A percentile compares a stretch with the other conserved stretches of the same genome.
Conservation (phyloP, 2,797 vertebrate genomes). For the Xyrichtys novacula region DNA sequence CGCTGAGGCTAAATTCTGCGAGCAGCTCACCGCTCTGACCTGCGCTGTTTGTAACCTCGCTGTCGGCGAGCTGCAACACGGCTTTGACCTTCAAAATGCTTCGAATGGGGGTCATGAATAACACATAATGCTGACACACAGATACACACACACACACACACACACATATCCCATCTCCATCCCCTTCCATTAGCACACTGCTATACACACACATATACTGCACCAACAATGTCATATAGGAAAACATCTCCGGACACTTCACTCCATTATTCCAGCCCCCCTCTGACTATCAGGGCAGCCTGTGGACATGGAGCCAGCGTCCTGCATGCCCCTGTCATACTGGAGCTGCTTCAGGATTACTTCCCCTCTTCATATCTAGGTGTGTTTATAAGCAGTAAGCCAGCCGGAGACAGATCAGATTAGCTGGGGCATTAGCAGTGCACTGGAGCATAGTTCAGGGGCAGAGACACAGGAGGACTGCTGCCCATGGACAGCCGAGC, state of each 20-base stretch:
- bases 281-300: conserved; percentile 31
- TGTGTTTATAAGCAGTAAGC: conserved; percentile 69
- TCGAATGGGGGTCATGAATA: conserved; percentile 66
- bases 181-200: conserved; percentile 45
- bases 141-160: conserved; percentile 25
- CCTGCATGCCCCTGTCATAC: conserved; percentile 39
- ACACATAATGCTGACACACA: conserved; percentile 59
- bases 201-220: conserved; percentile 6
- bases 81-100: conserved; percentile 64
- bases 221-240: conserved; percentile 45
- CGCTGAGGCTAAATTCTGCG: not conserved
- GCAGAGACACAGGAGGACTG: conserved; percentile 38
- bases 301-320: conserved; percentile 32
- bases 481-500: conserved; percentile 35
- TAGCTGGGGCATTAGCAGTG: conserved; percentile 67
- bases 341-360: conserved; percentile 50
- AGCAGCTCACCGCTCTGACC: not conserved
- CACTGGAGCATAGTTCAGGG: conserved; percentile 63
- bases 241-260: conserved; percentile 44
- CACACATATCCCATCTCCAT: conserved; percentile 28
- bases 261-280: conserved; percentile 30
- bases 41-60: conserved; percentile 9
- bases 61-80: conserved; percentile 25
- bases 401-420: conserved; percentile 72
- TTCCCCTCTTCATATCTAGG: conserved; percentile 55